These are phyloP conservation scores for Megaceryle torquata DNA, from an alignment of 2,113 vertebrate genomes.

Conservation along the genomic window DNA sequence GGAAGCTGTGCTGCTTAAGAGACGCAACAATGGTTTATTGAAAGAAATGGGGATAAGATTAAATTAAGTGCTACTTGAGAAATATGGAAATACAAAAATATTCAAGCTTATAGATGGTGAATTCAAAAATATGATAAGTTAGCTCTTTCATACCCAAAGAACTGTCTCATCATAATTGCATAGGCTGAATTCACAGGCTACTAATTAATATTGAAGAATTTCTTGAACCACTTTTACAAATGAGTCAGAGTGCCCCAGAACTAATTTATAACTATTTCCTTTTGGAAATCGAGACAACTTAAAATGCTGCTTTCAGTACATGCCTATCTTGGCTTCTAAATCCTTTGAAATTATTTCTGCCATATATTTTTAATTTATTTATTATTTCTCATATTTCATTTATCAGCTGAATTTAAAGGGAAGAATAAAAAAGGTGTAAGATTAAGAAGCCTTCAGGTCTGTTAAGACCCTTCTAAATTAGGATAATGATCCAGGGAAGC, in stretches of 20 bases:
- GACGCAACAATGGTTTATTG: conserved; percentile 97
- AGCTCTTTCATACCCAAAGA: conserved; percentile 75
- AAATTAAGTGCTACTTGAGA: conserved; percentile 99
- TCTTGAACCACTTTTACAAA: conserved; percentile 65
- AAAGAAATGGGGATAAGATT: conserved; percentile 96
- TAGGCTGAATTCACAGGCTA: conserved; percentile 66
- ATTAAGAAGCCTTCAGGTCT: neutral
- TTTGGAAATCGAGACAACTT: conserved; percentile 68
- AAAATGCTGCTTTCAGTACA: conserved; percentile 50
- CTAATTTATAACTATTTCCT: conserved; percentile 67
- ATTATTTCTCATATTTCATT: conserved; percentile 13
- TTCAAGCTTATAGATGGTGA: conserved; percentile 76
- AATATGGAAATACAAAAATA: conserved; percentile 88
- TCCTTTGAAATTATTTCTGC: conserved; percentile 42
- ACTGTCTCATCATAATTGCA: conserved; percentile 76
- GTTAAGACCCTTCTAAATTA: neutral
- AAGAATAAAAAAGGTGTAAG: neutral
- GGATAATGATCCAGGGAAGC: neutral
- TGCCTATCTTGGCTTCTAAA: conserved; percentile 2
- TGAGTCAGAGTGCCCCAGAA: conserved; percentile 50
- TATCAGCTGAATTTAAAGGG: neutral
- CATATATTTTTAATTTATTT: neutral
- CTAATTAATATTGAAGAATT: conserved; percentile 80
- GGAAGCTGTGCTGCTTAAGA: conserved; percentile 92
- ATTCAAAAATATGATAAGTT: conserved; percentile 83